These are phyloP conservation scores for Callyntrura guangdongensis DNA, from an alignment of 2,888 invertebrate species.

Conservation along the genomic window DNA sequence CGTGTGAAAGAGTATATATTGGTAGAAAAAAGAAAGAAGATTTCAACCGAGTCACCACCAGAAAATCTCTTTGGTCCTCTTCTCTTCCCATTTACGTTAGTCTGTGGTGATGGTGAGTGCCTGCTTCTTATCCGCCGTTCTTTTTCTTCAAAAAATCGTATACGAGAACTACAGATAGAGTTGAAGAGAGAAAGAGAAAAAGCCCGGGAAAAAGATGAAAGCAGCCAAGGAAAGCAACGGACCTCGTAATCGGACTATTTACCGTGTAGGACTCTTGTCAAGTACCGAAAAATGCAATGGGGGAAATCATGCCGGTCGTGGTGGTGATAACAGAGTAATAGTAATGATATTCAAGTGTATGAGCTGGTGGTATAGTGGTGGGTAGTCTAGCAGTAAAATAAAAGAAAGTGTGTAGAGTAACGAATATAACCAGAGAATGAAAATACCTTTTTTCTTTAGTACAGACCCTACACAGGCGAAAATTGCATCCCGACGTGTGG, in stretches of 20 bases:
- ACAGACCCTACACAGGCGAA: no score
- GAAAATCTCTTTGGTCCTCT: constrained; percentile 41
- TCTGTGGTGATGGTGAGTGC: no score
- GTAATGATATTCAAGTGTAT: constrained; percentile 26
- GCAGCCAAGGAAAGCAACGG: constrained; percentile 1
- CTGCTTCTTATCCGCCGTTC: background rate
- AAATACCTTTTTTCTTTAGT: no score
- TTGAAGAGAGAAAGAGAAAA: background rate
- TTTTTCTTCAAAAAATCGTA: background rate
- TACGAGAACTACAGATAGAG: no score
- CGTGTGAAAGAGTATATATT: constrained; percentile 22
- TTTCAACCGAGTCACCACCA: constrained; percentile 7
- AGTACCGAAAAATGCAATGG: constrained; percentile 29
- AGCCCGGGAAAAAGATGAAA: background rate
- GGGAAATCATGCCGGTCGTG: constrained; percentile 25
- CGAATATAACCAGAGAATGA: background rate
- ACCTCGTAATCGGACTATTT: constrained; percentile 53
- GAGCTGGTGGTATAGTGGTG: constrained; percentile 3
- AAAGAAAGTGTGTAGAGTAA: constrained; percentile 43
- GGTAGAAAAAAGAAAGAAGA: background rate
- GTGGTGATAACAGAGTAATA: constrained; percentile 19
- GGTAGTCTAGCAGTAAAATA: background rate
- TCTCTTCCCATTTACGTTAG: background rate
- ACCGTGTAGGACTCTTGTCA: constrained; percentile 9
- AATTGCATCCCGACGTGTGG: no score